A percentile compares a stretch with the other conserved stretches of the same genome.
phyloP scores from a whole-genome alignment of 2,888 invertebrate genomes.

The Calliphora vomitoria region DNA sequence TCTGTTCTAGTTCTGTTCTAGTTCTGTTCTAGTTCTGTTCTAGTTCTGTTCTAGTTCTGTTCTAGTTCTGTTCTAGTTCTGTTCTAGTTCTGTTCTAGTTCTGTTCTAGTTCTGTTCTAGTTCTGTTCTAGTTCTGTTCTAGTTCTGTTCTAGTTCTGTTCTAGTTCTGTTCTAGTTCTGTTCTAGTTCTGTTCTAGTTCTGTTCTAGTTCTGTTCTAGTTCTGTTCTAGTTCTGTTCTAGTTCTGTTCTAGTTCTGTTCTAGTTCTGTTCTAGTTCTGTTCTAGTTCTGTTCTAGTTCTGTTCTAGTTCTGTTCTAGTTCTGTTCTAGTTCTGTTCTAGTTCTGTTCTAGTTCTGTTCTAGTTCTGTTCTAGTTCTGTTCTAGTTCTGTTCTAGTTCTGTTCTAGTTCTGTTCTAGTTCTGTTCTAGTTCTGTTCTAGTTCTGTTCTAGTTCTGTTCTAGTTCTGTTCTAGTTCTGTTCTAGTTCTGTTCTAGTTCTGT shows the following conservation, averaged over 20 bases:
- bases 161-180: too few species aligned
- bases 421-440: background rate
- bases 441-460: background rate
- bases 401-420: constrained; percentile 7
- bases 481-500: constrained; percentile 4
- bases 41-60: background rate
- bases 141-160: too few species aligned
- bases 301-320: constrained; percentile 1
- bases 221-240: constrained; percentile 1
- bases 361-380: constrained; percentile 4
- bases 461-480: constrained; percentile 7
- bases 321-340: background rate
- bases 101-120: too few species aligned
- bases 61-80: too few species aligned
- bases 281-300: constrained; percentile 7
- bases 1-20: constrained; percentile 1
- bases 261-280: constrained; percentile 7
- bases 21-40: background rate
- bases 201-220: too few species aligned
- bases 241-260: constrained; percentile 7
- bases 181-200: too few species aligned
- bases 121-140: too few species aligned
- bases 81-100: too few species aligned
- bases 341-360: constrained; percentile 7
- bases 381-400: constrained; percentile 4